Evolutionary conservation across 2,888 invertebrate genomes (phyloP), one percentile per base, ranked within the genome.

Genomic region (Autographa pulchrina): DNA sequence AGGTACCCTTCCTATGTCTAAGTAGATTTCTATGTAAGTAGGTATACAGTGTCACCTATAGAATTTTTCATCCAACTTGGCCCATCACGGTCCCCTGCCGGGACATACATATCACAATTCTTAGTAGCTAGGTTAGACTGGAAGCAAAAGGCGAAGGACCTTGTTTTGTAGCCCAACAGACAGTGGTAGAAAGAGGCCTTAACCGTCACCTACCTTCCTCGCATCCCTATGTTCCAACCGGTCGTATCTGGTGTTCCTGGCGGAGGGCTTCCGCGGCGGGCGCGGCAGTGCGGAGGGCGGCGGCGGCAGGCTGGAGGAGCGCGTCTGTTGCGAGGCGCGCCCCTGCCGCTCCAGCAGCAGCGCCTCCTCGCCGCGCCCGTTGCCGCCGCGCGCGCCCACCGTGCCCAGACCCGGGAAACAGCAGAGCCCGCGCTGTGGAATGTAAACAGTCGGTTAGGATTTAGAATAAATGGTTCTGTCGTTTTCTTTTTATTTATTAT

Each of bases 341-440:
- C 98, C 98, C 87, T 98, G 98, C 77, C 98, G 97, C 93, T 98
- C 98, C 81, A 98, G 92, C 78, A 98, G 96, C 86, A 97, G 92
- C 88, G 98, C 97, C 85, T 97, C 97, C 86, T 97, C 97, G 62
- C 96, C 97, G 81, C 93, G 94, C 87, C 96, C 96, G 88, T 93
- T 93, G 80, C 93, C 92, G 77, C 95, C 89, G 77, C 96, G 89
- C 80, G 95, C 90, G 74, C 96, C 89, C 84, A 96, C 91, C 65
- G 90, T 90, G 81, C 93, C 94, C 87, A 94, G 87, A 62, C 94
- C 93, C 76, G 98, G 97, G 97, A 98, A 98, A 96, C 98, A 98
- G 97, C 98, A 98, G 89, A 98, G 97, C 89, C 97, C 98, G 87
- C 98, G 97, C 97, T 98, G 97, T 9, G 72, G 70, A 82, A 4